Evolutionary conservation across 2,888 invertebrate genomes (phyloP).

Genomic region (Dryococelus australis): DNA sequence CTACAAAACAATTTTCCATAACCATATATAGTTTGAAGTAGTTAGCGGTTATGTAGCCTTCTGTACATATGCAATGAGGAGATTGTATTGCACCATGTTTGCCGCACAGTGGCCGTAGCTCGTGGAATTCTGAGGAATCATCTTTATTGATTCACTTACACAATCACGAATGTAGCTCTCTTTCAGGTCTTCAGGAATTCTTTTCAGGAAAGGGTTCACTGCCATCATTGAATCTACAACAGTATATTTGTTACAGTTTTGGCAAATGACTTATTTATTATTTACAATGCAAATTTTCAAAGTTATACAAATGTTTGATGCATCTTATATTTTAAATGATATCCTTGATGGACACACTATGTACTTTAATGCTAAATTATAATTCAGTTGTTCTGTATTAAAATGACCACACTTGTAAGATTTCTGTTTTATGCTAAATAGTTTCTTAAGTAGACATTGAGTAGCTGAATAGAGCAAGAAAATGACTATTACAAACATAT

Average conservation of each 20-base stretch:
- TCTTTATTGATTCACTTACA: conserved; percentile 60
- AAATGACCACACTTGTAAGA: no score
- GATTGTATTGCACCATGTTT: conserved; percentile 60
- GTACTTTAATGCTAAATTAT: no score
- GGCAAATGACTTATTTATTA: no score
- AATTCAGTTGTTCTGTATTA: no score
- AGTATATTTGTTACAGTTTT: conserved; percentile 31
- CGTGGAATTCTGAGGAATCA: conserved; percentile 57
- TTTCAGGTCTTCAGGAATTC: conserved; percentile 66
- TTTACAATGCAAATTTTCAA: no score
- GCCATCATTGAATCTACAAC: conserved; percentile 71
- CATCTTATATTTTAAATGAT: no score
- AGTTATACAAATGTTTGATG: no score
- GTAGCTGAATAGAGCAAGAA: no score
- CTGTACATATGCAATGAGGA: conserved; percentile 61
- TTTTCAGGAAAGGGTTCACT: conserved; percentile 72
- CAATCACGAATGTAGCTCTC: conserved; percentile 71
- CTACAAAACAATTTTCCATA: background rate
- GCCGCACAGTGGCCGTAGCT: conserved; percentile 59
- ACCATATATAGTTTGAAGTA: background rate
- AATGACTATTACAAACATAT: no score
- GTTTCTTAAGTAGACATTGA: no score
- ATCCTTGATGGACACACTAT: no score
- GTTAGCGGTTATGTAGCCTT: conserved; percentile 50
- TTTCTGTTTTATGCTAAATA: no score